phyloP scores from a whole-genome alignment of 2,113 vertebrate species.

The Stictonetta naevosa region DNA sequence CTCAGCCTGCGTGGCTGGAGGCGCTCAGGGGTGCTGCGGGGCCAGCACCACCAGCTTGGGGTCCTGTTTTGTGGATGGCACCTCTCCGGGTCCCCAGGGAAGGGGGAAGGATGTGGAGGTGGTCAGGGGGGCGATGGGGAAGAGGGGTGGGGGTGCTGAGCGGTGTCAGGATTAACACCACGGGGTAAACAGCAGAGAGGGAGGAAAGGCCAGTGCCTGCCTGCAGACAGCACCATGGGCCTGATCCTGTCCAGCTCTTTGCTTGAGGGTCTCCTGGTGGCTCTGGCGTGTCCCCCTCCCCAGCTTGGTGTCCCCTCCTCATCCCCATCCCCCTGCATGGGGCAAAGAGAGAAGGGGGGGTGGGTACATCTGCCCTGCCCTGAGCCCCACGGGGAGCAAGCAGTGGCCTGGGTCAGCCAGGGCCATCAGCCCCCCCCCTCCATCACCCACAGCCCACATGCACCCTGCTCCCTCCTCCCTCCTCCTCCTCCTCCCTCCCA shows the following conservation, averaged over 20 bases:
- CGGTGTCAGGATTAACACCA: rapidly evolving
- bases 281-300: not conserved
- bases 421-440: not conserved
- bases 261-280: not conserved
- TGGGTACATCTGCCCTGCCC: not conserved
- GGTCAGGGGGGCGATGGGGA: not conserved
- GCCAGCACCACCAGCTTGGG: not conserved
- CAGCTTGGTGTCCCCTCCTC: not conserved
- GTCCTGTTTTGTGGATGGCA: not conserved
- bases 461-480: not conserved
- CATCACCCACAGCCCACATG: not conserved
- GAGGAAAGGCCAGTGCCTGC: not conserved
- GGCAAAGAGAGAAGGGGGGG: not conserved
- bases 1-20: not conserved
- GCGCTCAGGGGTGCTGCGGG: not conserved
- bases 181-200: not conserved
- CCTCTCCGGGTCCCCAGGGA: not conserved
- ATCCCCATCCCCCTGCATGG: not conserved
- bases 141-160: not conserved
- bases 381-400: rapidly evolving
- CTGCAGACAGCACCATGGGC: not conserved
- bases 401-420: not conserved
- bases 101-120: not conserved
- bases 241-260: not conserved
- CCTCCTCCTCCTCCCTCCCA: not conserved